phyloP scores from a whole-genome alignment of 2,797 vertebrate species.

The Percopsis omiscomaycus region DNA sequence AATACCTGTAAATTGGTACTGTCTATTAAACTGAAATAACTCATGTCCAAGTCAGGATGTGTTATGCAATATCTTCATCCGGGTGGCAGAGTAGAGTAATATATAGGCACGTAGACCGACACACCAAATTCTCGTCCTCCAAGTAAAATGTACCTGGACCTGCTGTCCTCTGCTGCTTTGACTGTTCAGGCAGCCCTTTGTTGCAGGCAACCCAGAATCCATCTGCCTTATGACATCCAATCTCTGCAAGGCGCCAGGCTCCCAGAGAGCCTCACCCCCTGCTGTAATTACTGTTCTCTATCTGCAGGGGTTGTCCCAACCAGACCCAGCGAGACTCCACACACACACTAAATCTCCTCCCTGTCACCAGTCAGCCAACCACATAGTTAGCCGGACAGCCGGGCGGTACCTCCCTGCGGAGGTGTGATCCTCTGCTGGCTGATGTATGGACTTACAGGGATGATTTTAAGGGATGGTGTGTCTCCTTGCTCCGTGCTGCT shows the following conservation, averaged over 20 bases:
- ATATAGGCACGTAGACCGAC: slow-evolving; percentile 35
- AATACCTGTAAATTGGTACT: slow-evolving; percentile 22
- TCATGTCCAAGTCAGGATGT: slow-evolving; percentile 50
- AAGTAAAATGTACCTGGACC: slow-evolving; percentile 48
- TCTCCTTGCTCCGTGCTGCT: slow-evolving; percentile 37
- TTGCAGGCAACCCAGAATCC: slow-evolving; percentile 50
- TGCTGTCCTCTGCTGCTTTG: slow-evolving; percentile 29
- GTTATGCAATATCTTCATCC: slow-evolving; percentile 44
- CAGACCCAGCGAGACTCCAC: slow-evolving; percentile 45
- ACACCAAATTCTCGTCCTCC: slow-evolving; percentile 41
- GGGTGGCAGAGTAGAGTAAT: slow-evolving; percentile 32
- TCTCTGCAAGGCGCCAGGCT: slow-evolving; percentile 58
- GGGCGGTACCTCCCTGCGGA: slow-evolving; percentile 44
- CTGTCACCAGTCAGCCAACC: slow-evolving; percentile 53
- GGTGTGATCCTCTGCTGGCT: slow-evolving; percentile 39
- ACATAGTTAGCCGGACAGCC: slow-evolving; percentile 49
- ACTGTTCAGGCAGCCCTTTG: slow-evolving; percentile 55
- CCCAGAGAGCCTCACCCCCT: slow-evolving; percentile 34
- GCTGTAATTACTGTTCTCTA: slow-evolving; percentile 69
- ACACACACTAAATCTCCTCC: slow-evolving; percentile 62
- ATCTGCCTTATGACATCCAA: slow-evolving; percentile 58
- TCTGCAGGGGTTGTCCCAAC: slow-evolving; percentile 52
- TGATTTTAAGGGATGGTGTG: slow-evolving; percentile 59
- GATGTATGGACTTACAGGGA: slow-evolving; percentile 54
- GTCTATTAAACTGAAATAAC: slow-evolving; percentile 46